Evolutionary conservation across 2,113 vertebrate genomes (phyloP), one percentile per base, ranked within the genome.

Genomic region (Loxodonta africana): DNA sequence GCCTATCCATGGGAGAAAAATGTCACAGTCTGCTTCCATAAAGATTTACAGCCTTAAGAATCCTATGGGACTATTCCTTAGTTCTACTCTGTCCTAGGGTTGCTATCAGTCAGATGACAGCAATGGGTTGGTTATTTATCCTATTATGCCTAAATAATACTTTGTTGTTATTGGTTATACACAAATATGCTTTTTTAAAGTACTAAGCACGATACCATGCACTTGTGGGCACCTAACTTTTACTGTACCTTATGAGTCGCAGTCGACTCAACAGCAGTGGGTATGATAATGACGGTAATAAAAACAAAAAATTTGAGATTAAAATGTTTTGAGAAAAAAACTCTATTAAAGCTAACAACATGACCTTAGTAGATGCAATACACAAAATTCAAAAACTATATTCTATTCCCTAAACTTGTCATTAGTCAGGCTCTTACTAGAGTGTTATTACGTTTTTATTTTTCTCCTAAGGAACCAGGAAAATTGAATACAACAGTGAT

Each of bases 291-390:
- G 71, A 92, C n/a, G 21, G 23, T 62, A 95, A 97, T 44, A 37
- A 82, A 89, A 93, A 94, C 53, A 74, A 96, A 94, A 94, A 94
- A 67, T 62, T 81, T 76, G 23, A 80, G 1, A 90, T n/a, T 15
- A 90, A 81, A 95, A 74, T 63, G 17, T 48, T 67, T 80, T 92
- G 78, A 85, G 17, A 65, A 89, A 89, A 97, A 97, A 80, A 41
- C 14, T 67, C 25, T 86, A 86, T 46, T 77, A 78, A 89, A 83
- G 21, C 21, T 92, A 94, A 92, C 18, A 92, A 86, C 41, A 83
- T 69, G 57, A 80, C 23, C 30, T 74, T 92, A 17, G 25, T 26
- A 78, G 11, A 91, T n/a, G 28, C 12, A 53, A 81, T 71, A 93
- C 18, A 77, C 12, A 94, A 83, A 96, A 95, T 51, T 71, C 15